These are phyloP conservation scores for Poecilus cupreus DNA, from an alignment of 2,888 invertebrate genomes.

Conservation along the genomic window DNA sequence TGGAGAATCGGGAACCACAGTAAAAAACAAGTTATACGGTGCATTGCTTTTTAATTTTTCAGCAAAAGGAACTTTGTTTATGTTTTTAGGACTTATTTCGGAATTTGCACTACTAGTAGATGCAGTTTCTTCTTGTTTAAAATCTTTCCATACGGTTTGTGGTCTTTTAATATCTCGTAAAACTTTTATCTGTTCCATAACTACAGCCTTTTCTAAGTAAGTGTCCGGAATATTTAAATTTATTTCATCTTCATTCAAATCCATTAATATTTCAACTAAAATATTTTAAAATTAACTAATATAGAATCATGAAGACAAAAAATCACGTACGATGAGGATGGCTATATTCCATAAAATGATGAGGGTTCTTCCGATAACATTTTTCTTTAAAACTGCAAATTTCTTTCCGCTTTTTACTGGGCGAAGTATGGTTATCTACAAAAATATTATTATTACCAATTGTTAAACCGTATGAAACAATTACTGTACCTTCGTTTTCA, in stretches of 20 bases:
- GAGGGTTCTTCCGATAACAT: conserved; percentile 89
- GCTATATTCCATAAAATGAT: conserved; percentile 86
- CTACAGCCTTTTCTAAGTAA: conserved; percentile 73
- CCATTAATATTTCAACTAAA: conserved; percentile 81
- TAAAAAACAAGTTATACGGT: conserved; percentile 86
- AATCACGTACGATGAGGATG: conserved; percentile 85
- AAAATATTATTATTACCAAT: conserved; percentile 2
- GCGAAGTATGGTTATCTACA: background rate
- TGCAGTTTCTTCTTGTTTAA: conserved; percentile 1
- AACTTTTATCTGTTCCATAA: conserved; percentile 79
- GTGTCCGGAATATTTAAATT: conserved; percentile 76
- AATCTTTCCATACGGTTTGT: conserved; percentile 37
- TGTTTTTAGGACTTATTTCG: background rate
- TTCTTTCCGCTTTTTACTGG: conserved; percentile 70
- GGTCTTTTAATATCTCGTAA: conserved; percentile 67
- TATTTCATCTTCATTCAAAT: conserved; percentile 73
- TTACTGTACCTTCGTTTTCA: background rate
- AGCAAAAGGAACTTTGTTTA: conserved; percentile 71
- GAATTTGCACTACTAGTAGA: conserved; percentile 6
- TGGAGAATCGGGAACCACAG: conserved; percentile 79
- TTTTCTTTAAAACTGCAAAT: conserved; percentile 84
- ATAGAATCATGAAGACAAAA: conserved; percentile 2
- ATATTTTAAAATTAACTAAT: conserved; percentile 61
- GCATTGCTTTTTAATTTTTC: conserved; percentile 79
- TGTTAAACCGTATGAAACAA: background rate